These are phyloP conservation scores for Linnaemya vulpina DNA, from an alignment of 2,888 invertebrate species.

Conservation along the genomic window DNA sequence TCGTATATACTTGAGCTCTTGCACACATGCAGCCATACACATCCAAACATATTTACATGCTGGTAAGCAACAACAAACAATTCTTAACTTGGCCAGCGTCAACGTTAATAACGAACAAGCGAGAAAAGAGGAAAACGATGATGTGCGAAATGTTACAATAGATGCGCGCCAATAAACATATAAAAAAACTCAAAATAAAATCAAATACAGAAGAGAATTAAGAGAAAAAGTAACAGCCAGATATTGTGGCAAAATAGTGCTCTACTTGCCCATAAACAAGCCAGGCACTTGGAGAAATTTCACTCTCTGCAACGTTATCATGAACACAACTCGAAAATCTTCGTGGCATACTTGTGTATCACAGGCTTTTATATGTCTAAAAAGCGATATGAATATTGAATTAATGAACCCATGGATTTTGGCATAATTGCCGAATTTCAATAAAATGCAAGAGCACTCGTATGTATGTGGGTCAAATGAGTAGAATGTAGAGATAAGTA, in stretches of 20 bases:
- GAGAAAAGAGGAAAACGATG: constrained; percentile 32
- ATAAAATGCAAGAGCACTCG: too few species aligned
- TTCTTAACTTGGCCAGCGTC: constrained; percentile 7
- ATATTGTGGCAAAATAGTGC: not conserved
- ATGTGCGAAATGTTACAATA: constrained; percentile 67
- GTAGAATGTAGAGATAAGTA: too few species aligned
- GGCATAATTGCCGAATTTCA: too few species aligned
- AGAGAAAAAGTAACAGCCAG: constrained; percentile 15
- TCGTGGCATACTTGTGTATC: too few species aligned
- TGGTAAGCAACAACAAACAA: constrained; percentile 1
- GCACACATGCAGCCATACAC: constrained; percentile 1
- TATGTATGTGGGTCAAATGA: too few species aligned
- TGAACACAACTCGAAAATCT: not conserved
- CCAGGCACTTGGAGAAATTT: not conserved
- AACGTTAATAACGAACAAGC: not conserved
- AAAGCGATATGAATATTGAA: too few species aligned
- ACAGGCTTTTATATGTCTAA: too few species aligned
- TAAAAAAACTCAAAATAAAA: constrained; percentile 4
- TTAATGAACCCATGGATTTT: too few species aligned
- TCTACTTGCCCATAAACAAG: constrained; percentile 1
- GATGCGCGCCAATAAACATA: constrained; percentile 63
- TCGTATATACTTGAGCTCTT: not conserved
- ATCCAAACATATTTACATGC: constrained; percentile 11
- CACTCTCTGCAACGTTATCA: not conserved
- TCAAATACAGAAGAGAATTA: not conserved